Evolutionary conservation across 2,113 vertebrate genomes (phyloP).

Genomic region (Osmerus mordax): DNA sequence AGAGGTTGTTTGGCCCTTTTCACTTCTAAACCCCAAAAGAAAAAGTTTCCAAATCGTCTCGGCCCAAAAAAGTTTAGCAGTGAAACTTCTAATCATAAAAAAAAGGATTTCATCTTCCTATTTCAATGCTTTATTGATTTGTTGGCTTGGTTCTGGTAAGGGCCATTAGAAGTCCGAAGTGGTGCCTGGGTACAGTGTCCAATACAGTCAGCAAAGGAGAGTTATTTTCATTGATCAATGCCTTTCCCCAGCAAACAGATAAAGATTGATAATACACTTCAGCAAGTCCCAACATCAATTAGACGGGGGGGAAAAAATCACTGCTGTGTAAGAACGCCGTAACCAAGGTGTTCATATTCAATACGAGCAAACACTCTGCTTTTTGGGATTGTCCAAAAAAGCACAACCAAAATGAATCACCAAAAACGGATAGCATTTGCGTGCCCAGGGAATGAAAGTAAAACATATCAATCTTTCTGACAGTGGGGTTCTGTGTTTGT

Average conservation of each 20-base stretch:
- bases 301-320: constrained; percentile 61
- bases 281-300: constrained; percentile 72
- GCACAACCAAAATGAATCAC: constrained; percentile 58
- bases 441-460: constrained; percentile 54
- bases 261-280: constrained; percentile 76
- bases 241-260: constrained; percentile 67
- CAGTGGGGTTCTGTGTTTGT: constrained; percentile 55
- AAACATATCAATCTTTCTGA: constrained; percentile 68
- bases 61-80: constrained; percentile 45
- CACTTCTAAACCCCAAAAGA: constrained; percentile 50
- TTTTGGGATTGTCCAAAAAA: constrained; percentile 33
- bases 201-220: constrained; percentile 70
- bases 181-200: constrained; percentile 61
- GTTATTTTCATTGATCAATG: constrained; percentile 76
- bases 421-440: constrained; percentile 37
- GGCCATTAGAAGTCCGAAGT: constrained; percentile 61
- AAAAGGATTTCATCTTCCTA: constrained; percentile 70
- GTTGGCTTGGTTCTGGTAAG: constrained; percentile 58
- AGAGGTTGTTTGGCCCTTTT: constrained; percentile 61
- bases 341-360: constrained; percentile 54
- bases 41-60: constrained; percentile 45
- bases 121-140: constrained; percentile 73
- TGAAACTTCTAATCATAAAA: constrained; percentile 51
- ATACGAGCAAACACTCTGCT: constrained; percentile 13
- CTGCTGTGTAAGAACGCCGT: constrained; percentile 50